Evolutionary conservation across 2,888 invertebrate species (phyloP).

Genomic region (Creontiades dilutus): DNA sequence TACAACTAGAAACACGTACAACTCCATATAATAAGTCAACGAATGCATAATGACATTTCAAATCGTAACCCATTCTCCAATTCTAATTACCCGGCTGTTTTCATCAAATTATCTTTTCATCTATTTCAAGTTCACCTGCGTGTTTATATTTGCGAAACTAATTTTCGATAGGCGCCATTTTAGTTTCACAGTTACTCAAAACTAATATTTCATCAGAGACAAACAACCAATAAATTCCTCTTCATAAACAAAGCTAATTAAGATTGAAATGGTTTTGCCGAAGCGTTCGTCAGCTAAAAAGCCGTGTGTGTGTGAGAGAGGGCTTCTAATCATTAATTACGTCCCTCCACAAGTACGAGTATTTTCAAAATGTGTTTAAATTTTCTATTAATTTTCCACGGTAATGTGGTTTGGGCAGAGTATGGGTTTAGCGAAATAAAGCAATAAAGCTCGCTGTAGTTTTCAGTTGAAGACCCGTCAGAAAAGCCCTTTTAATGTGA

Average conservation of each 20-base stretch:
- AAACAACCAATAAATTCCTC: slow-evolving; percentile 1
- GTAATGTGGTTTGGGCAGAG: neutral
- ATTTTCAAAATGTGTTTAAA: slow-evolving; percentile 30
- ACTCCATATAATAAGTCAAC: neutral
- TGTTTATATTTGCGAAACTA: slow-evolving; percentile 55
- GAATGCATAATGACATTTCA: slow-evolving; percentile 10
- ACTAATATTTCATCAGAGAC: slow-evolving; percentile 45
- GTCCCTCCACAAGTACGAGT: neutral
- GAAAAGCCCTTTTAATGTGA: neutral
- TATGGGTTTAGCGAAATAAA: neutral
- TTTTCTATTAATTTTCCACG: slow-evolving; percentile 6
- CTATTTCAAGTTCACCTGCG: neutral
- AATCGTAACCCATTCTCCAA: neutral
- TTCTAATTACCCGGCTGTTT: slow-evolving; percentile 43
- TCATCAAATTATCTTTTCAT: slow-evolving; percentile 58
- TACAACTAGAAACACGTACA: neutral
- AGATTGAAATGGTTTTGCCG: neutral
- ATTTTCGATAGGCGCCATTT: slow-evolving; percentile 33
- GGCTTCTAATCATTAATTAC: slow-evolving; percentile 26
- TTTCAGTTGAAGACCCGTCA: neutral
- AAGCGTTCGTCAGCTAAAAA: neutral
- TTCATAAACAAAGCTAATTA: slow-evolving; percentile 45
- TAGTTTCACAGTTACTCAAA: slow-evolving; percentile 20
- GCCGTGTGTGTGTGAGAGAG: neutral
- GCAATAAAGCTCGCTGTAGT: slow-evolving; percentile 16